Percentiles rank a stretch among this genome's conserved stretches.
These are phyloP conservation scores for Osmerus mordax DNA, from an alignment of 2,113 vertebrate genomes.

Conservation along the genomic window DNA sequence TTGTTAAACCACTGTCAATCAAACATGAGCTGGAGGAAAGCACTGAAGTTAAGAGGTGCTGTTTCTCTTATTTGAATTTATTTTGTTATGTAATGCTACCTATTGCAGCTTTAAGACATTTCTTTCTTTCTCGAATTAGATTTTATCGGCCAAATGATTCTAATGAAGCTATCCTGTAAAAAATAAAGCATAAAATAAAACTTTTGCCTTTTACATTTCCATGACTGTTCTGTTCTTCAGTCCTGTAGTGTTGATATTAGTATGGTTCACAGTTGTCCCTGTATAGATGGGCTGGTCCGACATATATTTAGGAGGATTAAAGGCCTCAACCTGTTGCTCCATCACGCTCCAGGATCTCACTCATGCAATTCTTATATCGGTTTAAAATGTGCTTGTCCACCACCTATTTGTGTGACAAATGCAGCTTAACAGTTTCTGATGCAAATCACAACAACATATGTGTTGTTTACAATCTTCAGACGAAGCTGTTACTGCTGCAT, in stretches of 20 bases:
- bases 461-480: neutral
- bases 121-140: neutral
- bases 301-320: neutral
- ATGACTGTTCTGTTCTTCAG: neutral
- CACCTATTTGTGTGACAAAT: no score
- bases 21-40: no score
- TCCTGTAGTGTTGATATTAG: neutral
- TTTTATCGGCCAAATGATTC: slow-evolving; percentile 37
- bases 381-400: no score
- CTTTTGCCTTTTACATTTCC: slow-evolving; percentile 61
- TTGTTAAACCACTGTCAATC: no score
- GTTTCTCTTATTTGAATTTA: no score
- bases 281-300: neutral
- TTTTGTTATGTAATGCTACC: no score
- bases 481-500: neutral
- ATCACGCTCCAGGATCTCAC: neutral
- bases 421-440: neutral
- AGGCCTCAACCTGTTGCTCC: neutral
- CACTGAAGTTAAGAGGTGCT: no score
- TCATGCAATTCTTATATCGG: no score
- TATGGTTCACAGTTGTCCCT: neutral
- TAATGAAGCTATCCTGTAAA: slow-evolving; percentile 56
- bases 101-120: no score
- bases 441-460: neutral
- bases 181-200: slow-evolving; percentile 68